These are phyloP conservation scores for Pipistrellus pipistrellus DNA, from an alignment of 2,797 vertebrate genomes.

Conservation along the genomic window DNA sequence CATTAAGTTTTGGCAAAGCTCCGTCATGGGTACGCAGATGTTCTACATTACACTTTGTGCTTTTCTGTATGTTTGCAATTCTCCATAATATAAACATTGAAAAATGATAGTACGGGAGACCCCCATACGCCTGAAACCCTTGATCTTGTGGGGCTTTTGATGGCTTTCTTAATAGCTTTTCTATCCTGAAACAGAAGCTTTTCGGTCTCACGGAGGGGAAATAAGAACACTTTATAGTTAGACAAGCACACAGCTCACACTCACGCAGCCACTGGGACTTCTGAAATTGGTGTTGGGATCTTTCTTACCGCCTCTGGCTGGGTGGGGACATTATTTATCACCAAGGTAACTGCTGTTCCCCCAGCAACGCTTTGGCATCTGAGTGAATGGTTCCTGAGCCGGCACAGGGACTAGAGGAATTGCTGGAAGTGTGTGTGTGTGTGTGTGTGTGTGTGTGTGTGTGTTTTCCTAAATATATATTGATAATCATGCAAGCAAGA, in stretches of 20 bases:
- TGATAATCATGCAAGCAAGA: not conserved
- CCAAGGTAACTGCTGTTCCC: not conserved
- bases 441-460: too few relatives aligned
- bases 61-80: slow-evolving; percentile 52
- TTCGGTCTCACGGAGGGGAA: slow-evolving; percentile 4
- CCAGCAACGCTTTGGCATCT: not conserved
- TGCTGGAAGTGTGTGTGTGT: not conserved
- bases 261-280: not conserved
- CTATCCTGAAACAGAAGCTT: slow-evolving; percentile 29
- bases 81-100: slow-evolving; percentile 67
- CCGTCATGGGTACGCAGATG: not conserved
- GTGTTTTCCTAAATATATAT: not conserved
- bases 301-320: not conserved
- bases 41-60: slow-evolving; percentile 27
- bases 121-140: not conserved
- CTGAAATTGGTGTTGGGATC: slow-evolving; percentile 10
- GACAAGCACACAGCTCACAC: not conserved
- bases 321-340: not conserved
- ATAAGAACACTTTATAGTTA: slow-evolving; percentile 48
- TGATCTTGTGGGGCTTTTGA: slow-evolving; percentile 47
- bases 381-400: not conserved
- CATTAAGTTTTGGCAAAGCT: not conserved
- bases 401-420: not conserved
- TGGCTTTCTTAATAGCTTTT: slow-evolving; percentile 55
- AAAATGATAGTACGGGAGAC: slow-evolving; percentile 40